Percentiles rank a stretch among this genome's conserved stretches.
Conservation (phyloP, 2,888 invertebrate genomes). For the Diaprepes abbreviatus region DNA sequence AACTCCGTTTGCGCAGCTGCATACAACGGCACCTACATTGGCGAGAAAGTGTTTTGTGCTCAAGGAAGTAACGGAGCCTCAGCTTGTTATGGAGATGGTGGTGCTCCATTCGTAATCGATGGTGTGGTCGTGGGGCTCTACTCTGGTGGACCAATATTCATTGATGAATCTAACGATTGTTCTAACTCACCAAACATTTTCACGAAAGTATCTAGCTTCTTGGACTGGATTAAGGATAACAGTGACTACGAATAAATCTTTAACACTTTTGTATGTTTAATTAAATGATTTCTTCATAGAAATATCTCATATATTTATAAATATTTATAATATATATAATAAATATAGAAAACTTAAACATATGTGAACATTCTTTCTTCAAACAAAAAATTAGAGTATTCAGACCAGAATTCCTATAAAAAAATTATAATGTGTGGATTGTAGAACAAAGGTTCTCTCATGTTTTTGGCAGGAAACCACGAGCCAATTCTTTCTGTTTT, state of each 20-base stretch:
- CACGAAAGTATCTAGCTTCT: neutral
- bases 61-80: neutral
- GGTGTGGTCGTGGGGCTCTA: neutral
- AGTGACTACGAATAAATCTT: neutral
- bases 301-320: too few species aligned
- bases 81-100: neutral
- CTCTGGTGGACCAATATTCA: neutral
- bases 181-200: neutral
- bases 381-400: too few species aligned
- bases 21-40: neutral
- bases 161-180: neutral
- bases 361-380: too few species aligned
- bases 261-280: too few species aligned
- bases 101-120: slow-evolving; percentile 3
- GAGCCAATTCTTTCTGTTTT: too few species aligned
- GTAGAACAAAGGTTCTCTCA: too few species aligned
- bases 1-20: slow-evolving; percentile 1
- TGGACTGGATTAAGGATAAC: neutral
- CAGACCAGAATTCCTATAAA: too few species aligned
- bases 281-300: too few species aligned
- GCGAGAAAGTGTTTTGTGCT: neutral
- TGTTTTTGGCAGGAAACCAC: too few species aligned
- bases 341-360: too few species aligned
- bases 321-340: too few species aligned
- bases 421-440: too few species aligned